Percentiles rank a stretch among this genome's conserved stretches.
phyloP scores from a whole-genome alignment of 1,140 invertebrate genomes.

The Lamellibrachia luymesi region DNA sequence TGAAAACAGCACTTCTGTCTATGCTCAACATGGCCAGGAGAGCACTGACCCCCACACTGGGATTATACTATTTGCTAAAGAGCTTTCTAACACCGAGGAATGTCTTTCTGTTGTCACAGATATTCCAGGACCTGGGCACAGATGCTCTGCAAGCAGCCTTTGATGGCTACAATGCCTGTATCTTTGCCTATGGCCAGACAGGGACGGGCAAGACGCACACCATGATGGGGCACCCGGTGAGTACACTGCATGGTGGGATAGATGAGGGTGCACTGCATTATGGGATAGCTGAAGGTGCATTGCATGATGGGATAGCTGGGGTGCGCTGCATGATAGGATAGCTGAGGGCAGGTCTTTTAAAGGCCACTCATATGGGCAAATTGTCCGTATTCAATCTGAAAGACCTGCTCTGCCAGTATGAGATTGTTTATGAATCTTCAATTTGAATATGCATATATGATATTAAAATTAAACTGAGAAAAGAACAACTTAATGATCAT shows the following conservation, averaged over 20 bases:
- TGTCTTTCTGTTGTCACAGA: conserved; percentile 51
- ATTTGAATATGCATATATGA: too few relatives aligned
- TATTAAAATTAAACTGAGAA: too few relatives aligned
- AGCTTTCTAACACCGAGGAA: background rate
- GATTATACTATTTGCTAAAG: background rate
- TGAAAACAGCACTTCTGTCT: background rate
- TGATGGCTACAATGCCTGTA: conserved; percentile 93
- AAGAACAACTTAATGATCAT: too few relatives aligned
- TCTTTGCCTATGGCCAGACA: conserved; percentile 95
- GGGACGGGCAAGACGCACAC: conserved; percentile 86
- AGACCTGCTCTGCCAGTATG: too few relatives aligned
- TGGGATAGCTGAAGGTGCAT: background rate
- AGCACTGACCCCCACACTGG: background rate
- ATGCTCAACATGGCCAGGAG: too few relatives aligned
- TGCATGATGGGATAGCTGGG: background rate
- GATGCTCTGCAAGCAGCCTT: conserved; percentile 77
- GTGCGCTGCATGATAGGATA: too few relatives aligned
- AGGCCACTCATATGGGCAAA: background rate
- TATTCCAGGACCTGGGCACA: conserved; percentile 81
- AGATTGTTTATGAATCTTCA: too few relatives aligned
- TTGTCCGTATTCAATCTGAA: background rate
- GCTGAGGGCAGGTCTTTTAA: background rate
- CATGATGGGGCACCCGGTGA: conserved; percentile 61
- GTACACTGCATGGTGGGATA: conserved; percentile 52
- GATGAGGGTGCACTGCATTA: conserved; percentile 10